Evolutionary conservation across 2,113 vertebrate species (phyloP), one percentile per base, ranked within the genome.

Genomic region (Callocephalon fimbriatum): DNA sequence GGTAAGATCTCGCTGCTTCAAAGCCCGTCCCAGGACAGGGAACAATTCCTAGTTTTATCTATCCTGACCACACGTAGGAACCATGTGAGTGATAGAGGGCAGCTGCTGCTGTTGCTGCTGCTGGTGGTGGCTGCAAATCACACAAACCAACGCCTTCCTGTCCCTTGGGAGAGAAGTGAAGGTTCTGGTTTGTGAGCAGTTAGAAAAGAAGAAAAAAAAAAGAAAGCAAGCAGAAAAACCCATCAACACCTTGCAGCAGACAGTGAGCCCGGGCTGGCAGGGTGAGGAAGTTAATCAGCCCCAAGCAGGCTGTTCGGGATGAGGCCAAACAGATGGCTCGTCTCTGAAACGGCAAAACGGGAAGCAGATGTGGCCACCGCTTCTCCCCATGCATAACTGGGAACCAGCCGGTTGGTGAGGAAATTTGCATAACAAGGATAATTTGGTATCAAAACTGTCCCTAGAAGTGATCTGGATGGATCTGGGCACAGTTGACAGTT

Each of bases 371-470:
- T 97, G 97, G 98, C 98, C 98, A 96, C 98, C 26, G 62, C 81
- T 91, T 97, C 96, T 98, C 98, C 98, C 97, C 97, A 98, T 93
- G 98, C 99, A 98, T 98, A 98, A 98, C 98, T 98, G 97, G 98
- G 98, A 99, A 98, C 98, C 98, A 97, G 97, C 97, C 93, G 37
- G 97, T 97, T 98, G 98, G 98, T 98, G 97, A 98, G 98, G 97
- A 97, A 90, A 99, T 99, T 99, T 99, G 99, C 99, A 99, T 99
- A 98, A 98, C 96, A 98, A 98, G 98, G 98, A 99, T 98, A 98
- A 99, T 99, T 98, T 98, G 98, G 99, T 99, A 98, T 98, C 98
- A 97, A 98, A 98, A 97, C 97, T 98, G 95, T 93, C 98, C 98
- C 98, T 97, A 97, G 70, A 90, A 97, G 95, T 92, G 91, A 96